Percentiles rank a stretch among this genome's conserved stretches.
Evolutionary conservation across 2,888 invertebrate genomes (phyloP).

Genomic region (Acrocyrtus sp.): DNA sequence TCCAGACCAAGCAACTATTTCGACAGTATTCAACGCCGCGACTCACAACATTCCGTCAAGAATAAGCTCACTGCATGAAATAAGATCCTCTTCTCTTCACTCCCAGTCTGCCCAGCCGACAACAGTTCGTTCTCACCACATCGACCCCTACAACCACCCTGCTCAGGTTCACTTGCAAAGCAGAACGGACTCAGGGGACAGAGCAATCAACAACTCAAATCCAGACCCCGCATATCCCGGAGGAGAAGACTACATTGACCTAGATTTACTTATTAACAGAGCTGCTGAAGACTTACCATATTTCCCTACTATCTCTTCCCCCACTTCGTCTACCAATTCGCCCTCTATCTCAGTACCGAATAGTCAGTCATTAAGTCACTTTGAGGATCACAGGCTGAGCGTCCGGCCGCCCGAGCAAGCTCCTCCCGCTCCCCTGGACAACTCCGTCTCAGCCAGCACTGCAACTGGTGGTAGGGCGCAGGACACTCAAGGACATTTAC

Average conservation of each 20-base stretch:
- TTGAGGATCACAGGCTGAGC: constrained; percentile 41
- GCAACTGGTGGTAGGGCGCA: constrained; percentile 9
- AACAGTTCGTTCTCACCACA: constrained; percentile 32
- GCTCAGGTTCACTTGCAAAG: constrained; percentile 37
- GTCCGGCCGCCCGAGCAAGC: constrained; percentile 29
- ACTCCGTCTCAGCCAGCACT: background rate
- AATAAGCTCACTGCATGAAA: constrained; percentile 41
- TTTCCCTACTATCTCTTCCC: constrained; percentile 55
- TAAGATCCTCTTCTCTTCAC: constrained; percentile 13
- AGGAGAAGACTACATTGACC: constrained; percentile 66
- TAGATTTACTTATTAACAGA: constrained; percentile 66
- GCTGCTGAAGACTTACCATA: constrained; percentile 66
- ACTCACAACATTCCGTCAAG: constrained; percentile 38
- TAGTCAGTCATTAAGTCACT: constrained; percentile 56
- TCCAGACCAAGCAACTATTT: constrained; percentile 45
- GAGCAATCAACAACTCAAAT: constrained; percentile 22
- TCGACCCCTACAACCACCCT: constrained; percentile 42
- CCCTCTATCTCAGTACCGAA: constrained; percentile 36
- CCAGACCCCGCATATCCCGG: constrained; percentile 36
- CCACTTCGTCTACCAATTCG: constrained; percentile 41
- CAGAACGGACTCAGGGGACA: constrained; percentile 32
- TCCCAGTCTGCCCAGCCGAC: constrained; percentile 3
- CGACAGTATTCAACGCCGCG: constrained; percentile 38
- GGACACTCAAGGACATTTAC: constrained; percentile 42
- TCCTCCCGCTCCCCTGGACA: constrained; percentile 9